Evolutionary conservation across 2,888 invertebrate species (phyloP).

Genomic region (Drosophila meridionalis): DNA sequence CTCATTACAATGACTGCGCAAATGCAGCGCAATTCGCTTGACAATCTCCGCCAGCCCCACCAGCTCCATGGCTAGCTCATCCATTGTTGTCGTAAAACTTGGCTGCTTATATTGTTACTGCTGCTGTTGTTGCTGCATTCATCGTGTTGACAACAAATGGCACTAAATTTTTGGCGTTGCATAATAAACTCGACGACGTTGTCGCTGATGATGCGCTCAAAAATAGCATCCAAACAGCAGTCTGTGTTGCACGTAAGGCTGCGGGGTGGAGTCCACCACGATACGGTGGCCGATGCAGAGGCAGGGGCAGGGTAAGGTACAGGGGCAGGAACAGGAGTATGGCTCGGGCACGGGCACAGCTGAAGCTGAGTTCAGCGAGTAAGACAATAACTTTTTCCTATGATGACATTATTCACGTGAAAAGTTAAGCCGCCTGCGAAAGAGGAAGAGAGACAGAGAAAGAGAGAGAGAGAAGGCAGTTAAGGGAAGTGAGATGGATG

Average conservation of each 20-base stretch:
- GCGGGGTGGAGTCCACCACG: background rate
- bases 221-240: constrained; percentile 41
- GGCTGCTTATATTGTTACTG: constrained; percentile 36
- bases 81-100: constrained; percentile 60
- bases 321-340: background rate
- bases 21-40: constrained; percentile 62
- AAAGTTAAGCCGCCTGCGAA: constrained; percentile 62
- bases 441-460: background rate
- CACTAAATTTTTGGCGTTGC: constrained; percentile 76
- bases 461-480: no score
- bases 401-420: constrained; percentile 77
- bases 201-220: constrained; percentile 63
- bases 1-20: constrained; percentile 77
- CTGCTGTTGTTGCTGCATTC: constrained; percentile 58
- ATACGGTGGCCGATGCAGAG: background rate
- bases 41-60: background rate
- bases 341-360: constrained; percentile 17
- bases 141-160: constrained; percentile 78
- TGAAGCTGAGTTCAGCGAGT: constrained; percentile 52
- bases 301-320: background rate
- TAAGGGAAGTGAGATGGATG: background rate
- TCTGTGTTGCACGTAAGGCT: background rate
- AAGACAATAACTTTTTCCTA: constrained; percentile 73
- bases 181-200: constrained; percentile 70
- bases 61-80: constrained; percentile 12